A percentile compares a stretch with the other conserved stretches of the same genome.
Conservation (phyloP, 2,888 invertebrate genomes). For the Megamerina dolium region DNA sequence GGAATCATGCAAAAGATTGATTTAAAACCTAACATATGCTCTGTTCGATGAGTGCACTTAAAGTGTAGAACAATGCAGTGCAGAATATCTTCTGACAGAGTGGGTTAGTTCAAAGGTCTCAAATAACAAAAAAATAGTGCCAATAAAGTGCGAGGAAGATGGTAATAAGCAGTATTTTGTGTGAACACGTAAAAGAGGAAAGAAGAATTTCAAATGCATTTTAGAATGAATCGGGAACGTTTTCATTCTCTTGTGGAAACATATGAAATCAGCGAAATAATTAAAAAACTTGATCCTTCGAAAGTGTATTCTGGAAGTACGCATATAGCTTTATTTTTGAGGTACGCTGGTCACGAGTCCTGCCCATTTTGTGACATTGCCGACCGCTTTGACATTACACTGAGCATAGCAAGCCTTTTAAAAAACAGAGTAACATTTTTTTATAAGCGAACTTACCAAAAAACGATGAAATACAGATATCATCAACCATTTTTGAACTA, state of each 20-base stretch:
- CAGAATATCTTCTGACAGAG: no score
- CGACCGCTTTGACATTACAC: neutral
- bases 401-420: neutral
- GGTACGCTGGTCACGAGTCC: neutral
- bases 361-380: neutral
- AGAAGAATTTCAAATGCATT: slow-evolving; percentile 2
- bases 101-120: no score
- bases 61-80: no score
- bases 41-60: no score
- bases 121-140: no score
- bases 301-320: no score
- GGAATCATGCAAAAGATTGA: no score
- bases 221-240: neutral
- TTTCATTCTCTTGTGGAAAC: slow-evolving; percentile 1
- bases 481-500: no score
- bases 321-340: neutral
- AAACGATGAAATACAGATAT: neutral
- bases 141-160: neutral
- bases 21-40: no score
- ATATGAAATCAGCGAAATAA: neutral
- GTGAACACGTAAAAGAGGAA: neutral
- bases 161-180: neutral
- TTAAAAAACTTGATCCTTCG: slow-evolving; percentile 1
- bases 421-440: neutral
- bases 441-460: neutral